A percentile compares a stretch with the other conserved stretches of the same genome.
phyloP scores from a whole-genome alignment of 92 coral and sea anemone species.

The Nematostella vectensis region DNA sequence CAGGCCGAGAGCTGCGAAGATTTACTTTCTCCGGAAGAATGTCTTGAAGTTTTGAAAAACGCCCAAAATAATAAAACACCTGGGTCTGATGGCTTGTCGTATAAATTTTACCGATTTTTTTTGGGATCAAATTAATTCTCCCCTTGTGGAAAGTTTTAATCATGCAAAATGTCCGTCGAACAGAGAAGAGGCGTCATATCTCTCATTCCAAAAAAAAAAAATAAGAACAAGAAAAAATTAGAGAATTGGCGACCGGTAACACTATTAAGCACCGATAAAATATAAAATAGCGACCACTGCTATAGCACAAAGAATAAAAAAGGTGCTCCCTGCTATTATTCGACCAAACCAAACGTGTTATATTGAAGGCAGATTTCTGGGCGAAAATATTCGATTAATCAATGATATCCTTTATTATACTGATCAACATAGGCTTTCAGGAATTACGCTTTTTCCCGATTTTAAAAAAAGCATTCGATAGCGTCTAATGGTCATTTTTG shows the following conservation, averaged over 20 bases:
- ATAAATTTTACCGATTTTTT: slow-evolving; percentile 11
- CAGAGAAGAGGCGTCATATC: slow-evolving; percentile 16
- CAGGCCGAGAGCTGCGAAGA: slow-evolving; percentile 19
- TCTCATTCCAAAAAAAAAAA: slow-evolving; percentile 17
- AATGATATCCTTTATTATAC: slow-evolving; percentile 35
- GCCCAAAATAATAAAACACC: slow-evolving; percentile 9
- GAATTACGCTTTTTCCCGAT: slow-evolving; percentile 24
- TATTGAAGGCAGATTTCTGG: slow-evolving; percentile 17
- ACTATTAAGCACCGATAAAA: slow-evolving; percentile 10
- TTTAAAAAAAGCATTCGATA: slow-evolving; percentile 36
- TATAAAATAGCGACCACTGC: slow-evolving; percentile 26
- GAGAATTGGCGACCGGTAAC: slow-evolving; percentile 11
- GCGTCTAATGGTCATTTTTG: slow-evolving; percentile 22
- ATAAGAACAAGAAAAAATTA: slow-evolving; percentile 6
- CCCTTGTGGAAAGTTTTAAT: slow-evolving; percentile 12
- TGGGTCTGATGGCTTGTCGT: slow-evolving; percentile 22
- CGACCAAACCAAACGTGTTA: slow-evolving; percentile 23
- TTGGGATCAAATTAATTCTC: not conserved
- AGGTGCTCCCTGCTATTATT: slow-evolving; percentile 6
- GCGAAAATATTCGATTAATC: slow-evolving; percentile 30
- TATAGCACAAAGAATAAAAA: slow-evolving; percentile 13
- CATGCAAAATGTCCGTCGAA: slow-evolving; percentile 17
- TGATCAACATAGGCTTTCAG: slow-evolving; percentile 12
- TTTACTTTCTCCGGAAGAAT: slow-evolving; percentile 10
- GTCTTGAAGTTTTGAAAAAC: slow-evolving; percentile 4